These are phyloP conservation scores for Hyppa rectilinea DNA, from an alignment of 2,888 invertebrate genomes.

Conservation along the genomic window DNA sequence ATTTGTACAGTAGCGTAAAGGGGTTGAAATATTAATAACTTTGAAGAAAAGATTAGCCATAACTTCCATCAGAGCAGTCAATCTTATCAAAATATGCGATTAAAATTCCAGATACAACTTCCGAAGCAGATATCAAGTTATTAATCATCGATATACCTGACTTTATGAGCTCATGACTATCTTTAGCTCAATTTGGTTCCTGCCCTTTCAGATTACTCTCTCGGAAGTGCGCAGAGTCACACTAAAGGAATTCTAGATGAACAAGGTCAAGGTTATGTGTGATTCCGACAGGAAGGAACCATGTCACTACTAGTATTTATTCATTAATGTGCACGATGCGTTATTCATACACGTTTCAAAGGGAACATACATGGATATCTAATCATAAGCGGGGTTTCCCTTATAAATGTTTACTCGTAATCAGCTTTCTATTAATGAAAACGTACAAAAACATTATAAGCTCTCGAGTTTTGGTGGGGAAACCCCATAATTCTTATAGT, in stretches of 20 bases:
- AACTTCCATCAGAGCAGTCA: too few species aligned
- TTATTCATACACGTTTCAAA: slow-evolving; percentile 56
- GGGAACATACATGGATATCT: slow-evolving; percentile 15
- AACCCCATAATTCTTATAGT: slow-evolving; percentile 47
- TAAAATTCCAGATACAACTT: slow-evolving; percentile 33
- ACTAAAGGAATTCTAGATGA: slow-evolving; percentile 31
- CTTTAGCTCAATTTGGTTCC: neutral
- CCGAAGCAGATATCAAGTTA: slow-evolving; percentile 12
- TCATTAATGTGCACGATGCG: slow-evolving; percentile 47
- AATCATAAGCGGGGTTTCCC: slow-evolving; percentile 32
- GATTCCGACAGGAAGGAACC: slow-evolving; percentile 25
- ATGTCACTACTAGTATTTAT: slow-evolving; percentile 50
- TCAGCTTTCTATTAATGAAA: slow-evolving; percentile 45
- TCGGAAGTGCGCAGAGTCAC: slow-evolving; percentile 29
- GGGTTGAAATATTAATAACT: neutral
- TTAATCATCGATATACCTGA: slow-evolving; percentile 24
- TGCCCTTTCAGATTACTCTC: neutral
- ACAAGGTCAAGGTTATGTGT: slow-evolving; percentile 38
- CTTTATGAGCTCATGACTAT: slow-evolving; percentile 22
- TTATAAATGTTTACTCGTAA: slow-evolving; percentile 23
- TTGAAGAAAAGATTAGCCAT: slow-evolving; percentile 16
- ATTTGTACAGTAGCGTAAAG: neutral
- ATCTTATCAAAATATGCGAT: slow-evolving; percentile 41
- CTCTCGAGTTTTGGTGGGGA: slow-evolving; percentile 30
- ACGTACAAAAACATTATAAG: slow-evolving; percentile 47